These are phyloP conservation scores for Drosophila hydei DNA, from an alignment of 1,140 invertebrate species.

Conservation along the genomic window DNA sequence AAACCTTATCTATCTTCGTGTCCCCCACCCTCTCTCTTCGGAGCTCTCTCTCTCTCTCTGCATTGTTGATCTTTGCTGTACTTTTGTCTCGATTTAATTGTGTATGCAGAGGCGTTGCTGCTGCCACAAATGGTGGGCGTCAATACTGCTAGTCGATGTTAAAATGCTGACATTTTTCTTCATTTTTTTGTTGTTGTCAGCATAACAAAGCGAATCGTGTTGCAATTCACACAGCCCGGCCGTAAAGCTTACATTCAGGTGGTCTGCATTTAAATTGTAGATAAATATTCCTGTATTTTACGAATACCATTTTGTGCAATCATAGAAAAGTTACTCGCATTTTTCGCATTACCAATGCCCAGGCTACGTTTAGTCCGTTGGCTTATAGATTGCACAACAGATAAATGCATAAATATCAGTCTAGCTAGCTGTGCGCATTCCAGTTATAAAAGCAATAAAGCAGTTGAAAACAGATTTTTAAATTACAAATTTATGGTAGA, in stretches of 20 bases:
- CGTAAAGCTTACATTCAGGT: conserved; percentile 26
- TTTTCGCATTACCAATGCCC: conserved; percentile 5
- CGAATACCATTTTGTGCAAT: conserved; percentile 6
- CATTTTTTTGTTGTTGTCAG: background rate
- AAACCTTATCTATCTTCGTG: background rate
- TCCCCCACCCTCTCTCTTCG: background rate
- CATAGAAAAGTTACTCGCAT: conserved; percentile 17
- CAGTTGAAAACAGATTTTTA: too few relatives aligned
- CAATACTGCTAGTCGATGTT: conserved; percentile 35
- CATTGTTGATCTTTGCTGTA: conserved; percentile 33
- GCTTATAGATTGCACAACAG: background rate
- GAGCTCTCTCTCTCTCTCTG: conserved; percentile 1
- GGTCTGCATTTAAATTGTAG: conserved; percentile 41
- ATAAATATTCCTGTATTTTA: conserved; percentile 31
- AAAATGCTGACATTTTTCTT: conserved; percentile 40
- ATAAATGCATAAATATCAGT: background rate
- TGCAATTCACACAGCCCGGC: conserved; percentile 31
- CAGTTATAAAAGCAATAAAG: too few relatives aligned
- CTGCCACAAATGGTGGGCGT: conserved; percentile 17
- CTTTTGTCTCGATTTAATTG: conserved; percentile 66
- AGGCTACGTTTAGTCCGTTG: background rate
- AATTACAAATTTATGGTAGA: too few relatives aligned
- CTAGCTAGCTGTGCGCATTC: too few relatives aligned
- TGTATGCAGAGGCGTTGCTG: conserved; percentile 36
- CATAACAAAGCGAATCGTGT: conserved; percentile 33